Evolutionary conservation across 2,888 invertebrate species (phyloP), one percentile per base, ranked within the genome.

Genomic region (Ophraella communa): DNA sequence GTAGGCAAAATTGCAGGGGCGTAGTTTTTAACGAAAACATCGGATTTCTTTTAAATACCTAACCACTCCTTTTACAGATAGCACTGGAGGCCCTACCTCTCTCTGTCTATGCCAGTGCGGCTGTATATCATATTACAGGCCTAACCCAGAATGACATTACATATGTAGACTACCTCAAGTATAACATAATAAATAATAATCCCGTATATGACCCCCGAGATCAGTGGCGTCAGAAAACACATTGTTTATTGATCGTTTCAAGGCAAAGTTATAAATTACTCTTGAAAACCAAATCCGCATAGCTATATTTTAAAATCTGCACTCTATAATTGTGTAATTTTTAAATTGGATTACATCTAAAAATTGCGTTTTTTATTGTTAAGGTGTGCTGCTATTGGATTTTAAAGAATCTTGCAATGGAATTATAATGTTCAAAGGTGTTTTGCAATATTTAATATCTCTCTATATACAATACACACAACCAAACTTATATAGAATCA

Each of bases 81-180:
- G 53, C 62, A 67, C 55, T 56, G n/a, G n/a, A n/a, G 56, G 69
- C 73, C 71, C 67, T 67, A 65, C 71, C 71, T 71, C 62, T 45
- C 71, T 69, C 64, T 45, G 62, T 71, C 67, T 67, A 68, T 69
- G 70, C 54, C 71, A 64, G 66, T 65, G 65, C 53, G 62, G 69
- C 69, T 69, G 71, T 75, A 75, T 73, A 76, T 76, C 76, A 76
- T 76, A 75, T 76, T 75, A 71, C 74, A 51, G 58, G 71, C 74
- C 74, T 73, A 73, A 72, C 74, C 76, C 76, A 74, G 71, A 74
- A 75, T 72, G 74, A 74, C 74, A 76, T 65, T 72, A 72, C 71
- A 74, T 67, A 74, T 73, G 73, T 73, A 73, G 72, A 71, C 69
- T 73, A 71, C 70, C 67, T 69, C 69, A 68, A 69, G 65, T 67